Evolutionary conservation across 2,888 invertebrate genomes (phyloP).

Genomic region (Eilema sororculum): DNA sequence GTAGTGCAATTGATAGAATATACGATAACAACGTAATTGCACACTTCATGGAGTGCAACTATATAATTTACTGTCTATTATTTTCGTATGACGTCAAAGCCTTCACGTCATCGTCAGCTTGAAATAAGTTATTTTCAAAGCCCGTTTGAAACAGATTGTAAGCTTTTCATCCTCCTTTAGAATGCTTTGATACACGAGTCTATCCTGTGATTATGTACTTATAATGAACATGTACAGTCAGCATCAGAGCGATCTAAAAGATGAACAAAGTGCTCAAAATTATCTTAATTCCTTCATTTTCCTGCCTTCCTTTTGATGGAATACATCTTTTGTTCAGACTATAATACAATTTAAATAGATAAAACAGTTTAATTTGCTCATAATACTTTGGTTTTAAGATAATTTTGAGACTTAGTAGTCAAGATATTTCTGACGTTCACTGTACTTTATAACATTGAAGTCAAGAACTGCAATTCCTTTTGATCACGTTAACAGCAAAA

Average conservation of each 20-base stretch:
- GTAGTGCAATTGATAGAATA: not conserved
- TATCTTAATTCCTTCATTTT: too few relatives aligned
- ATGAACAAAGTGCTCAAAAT: too few relatives aligned
- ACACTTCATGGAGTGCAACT: not conserved
- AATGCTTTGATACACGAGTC: constrained; percentile 1
- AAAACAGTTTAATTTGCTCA: too few relatives aligned
- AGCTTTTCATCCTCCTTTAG: not conserved
- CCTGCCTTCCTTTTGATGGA: too few relatives aligned
- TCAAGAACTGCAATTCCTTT: not conserved
- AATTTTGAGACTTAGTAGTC: too few relatives aligned
- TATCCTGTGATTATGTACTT: not conserved
- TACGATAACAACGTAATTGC: not conserved
- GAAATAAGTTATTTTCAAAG: not conserved
- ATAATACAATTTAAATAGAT: too few relatives aligned
- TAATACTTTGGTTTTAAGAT: too few relatives aligned
- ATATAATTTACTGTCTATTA: not conserved
- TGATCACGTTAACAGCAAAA: not conserved
- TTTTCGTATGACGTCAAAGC: constrained; percentile 10
- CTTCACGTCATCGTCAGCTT: not conserved
- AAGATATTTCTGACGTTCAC: too few relatives aligned
- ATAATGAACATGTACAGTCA: not conserved
- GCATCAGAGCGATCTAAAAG: too few relatives aligned
- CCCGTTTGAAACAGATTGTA: not conserved
- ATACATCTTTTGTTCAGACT: too few relatives aligned
- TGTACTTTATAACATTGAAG: not conserved